These are phyloP conservation scores for Agapornis roseicollis DNA, from an alignment of 2,113 vertebrate genomes.

Conservation along the genomic window DNA sequence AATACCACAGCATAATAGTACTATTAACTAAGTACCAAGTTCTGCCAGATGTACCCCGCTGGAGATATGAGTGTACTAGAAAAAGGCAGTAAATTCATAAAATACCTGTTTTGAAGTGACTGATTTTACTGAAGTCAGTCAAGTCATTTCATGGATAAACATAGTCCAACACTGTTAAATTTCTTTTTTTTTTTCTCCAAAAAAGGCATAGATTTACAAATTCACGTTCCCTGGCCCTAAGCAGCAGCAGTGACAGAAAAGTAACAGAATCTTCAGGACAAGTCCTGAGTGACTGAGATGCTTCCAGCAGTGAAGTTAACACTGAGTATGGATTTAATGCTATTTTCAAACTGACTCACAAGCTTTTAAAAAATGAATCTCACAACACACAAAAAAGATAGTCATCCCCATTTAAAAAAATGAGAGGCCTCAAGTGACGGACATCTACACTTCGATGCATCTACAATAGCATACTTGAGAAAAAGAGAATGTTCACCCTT, in stretches of 20 bases:
- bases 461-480: not conserved
- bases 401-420: not conserved
- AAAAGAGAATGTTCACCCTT: not conserved
- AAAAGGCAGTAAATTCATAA: not conserved
- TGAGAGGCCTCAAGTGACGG: not conserved
- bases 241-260: constrained; percentile 63
- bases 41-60: not conserved
- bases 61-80: not conserved
- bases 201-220: constrained; percentile 47
- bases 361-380: not conserved
- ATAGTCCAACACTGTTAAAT: no score
- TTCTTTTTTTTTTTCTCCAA: constrained; percentile 60
- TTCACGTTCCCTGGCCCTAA: constrained; percentile 36
- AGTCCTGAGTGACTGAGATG: constrained; percentile 43
- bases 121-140: not conserved
- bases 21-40: not conserved
- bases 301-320: constrained; percentile 12
- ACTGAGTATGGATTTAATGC: not conserved
- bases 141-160: not conserved
- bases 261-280: constrained; percentile 51
- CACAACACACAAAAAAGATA: not conserved
- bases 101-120: not conserved
- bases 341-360: not conserved
- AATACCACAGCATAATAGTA: not conserved
- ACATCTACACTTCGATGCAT: not conserved